These are phyloP conservation scores for Blera fallax DNA, from an alignment of 2,888 invertebrate species.

Conservation along the genomic window DNA sequence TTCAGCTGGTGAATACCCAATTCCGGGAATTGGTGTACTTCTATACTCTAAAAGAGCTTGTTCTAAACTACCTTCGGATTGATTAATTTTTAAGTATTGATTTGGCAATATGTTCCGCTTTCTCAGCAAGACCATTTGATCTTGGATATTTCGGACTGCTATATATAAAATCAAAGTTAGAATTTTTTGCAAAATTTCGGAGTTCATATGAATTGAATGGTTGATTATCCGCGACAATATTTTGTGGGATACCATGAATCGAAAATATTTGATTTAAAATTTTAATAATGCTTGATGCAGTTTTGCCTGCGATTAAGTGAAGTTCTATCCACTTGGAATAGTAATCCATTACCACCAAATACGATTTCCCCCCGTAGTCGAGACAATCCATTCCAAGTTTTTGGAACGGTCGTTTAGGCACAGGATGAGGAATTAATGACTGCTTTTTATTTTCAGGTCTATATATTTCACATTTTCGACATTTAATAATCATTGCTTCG, in stretches of 20 bases:
- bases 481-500: too few relatives aligned
- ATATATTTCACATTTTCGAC: too few relatives aligned
- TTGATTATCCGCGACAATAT: slow-evolving; percentile 32
- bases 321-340: too few relatives aligned
- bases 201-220: slow-evolving; percentile 43
- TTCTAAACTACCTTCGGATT: slow-evolving; percentile 25
- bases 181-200: slow-evolving; percentile 35
- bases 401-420: too few relatives aligned
- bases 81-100: slow-evolving; percentile 26
- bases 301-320: too few relatives aligned
- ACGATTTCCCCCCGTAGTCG: too few relatives aligned
- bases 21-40: slow-evolving; percentile 41
- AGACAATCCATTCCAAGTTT: too few relatives aligned
- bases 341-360: too few relatives aligned
- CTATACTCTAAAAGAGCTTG: slow-evolving; percentile 37
- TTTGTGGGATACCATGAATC: slow-evolving; percentile 33
- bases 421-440: too few relatives aligned
- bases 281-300: too few relatives aligned
- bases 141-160: slow-evolving; percentile 34
- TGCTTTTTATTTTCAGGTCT: too few relatives aligned
- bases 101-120: slow-evolving; percentile 44
- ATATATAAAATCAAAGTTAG: slow-evolving; percentile 37
- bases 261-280: slow-evolving; percentile 22
- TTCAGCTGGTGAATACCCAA: slow-evolving; percentile 40
- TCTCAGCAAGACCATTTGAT: slow-evolving; percentile 39